Percentiles rank a stretch among this genome's conserved stretches.
phyloP scores from a whole-genome alignment of 37 sponge, comb jelly and placozoan species.

The Lycopodina hypogea region DNA sequence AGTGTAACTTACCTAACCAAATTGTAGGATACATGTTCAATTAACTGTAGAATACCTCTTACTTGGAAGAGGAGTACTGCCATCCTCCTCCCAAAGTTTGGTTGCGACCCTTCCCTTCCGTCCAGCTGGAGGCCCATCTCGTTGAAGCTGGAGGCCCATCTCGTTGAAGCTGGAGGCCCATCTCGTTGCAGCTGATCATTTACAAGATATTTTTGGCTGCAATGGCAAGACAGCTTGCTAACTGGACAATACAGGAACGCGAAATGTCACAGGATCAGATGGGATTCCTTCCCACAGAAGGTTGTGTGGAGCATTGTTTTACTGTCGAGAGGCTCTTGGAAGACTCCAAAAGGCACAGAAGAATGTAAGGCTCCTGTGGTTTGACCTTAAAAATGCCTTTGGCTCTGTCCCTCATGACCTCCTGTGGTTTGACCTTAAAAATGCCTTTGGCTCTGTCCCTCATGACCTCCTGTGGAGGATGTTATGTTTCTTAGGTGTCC shows the following conservation, averaged over 20 bases:
- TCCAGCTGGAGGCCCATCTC: no score
- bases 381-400: conserved; percentile 46
- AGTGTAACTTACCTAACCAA: background rate
- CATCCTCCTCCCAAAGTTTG: conserved; percentile 47
- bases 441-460: conserved; percentile 55
- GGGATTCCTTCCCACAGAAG: conserved; percentile 32
- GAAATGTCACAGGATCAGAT: background rate
- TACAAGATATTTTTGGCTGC: conserved; percentile 53
- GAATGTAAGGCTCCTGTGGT: conserved; percentile 26
- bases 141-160: no score
- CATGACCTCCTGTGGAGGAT: conserved; percentile 9
- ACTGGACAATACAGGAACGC: conserved; percentile 20
- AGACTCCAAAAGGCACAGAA: conserved; percentile 22
- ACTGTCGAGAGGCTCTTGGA: conserved; percentile 8
- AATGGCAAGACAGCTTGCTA: conserved; percentile 26
- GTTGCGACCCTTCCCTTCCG: background rate
- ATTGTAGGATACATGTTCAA: conserved; percentile 22
- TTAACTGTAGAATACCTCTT: background rate
- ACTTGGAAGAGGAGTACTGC: conserved; percentile 42
- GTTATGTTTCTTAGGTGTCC: conserved; percentile 1
- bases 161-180: conserved; percentile 69
- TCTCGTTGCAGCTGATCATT: conserved; percentile 37
- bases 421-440: conserved; percentile 48
- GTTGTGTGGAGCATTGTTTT: conserved; percentile 44
- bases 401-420: no score